These are phyloP conservation scores for Enteromius paludinosus DNA, from an alignment of 2,797 vertebrate species.

Conservation along the genomic window DNA sequence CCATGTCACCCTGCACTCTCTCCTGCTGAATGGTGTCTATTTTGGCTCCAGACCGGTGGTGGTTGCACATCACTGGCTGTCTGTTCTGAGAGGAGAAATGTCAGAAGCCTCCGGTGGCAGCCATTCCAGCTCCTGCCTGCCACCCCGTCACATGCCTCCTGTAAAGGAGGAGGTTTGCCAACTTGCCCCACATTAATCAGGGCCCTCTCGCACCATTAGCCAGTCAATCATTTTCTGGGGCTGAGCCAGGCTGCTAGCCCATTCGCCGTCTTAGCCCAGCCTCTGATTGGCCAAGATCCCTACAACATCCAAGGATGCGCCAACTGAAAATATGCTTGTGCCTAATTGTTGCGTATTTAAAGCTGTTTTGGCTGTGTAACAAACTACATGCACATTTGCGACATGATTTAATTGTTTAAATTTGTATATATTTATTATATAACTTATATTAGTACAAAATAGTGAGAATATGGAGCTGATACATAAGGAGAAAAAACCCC, in stretches of 20 bases:
- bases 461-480: no score
- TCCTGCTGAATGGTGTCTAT: constrained; percentile 59
- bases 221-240: constrained; percentile 62
- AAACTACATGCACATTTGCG: background rate
- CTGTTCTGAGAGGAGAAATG: constrained; percentile 60
- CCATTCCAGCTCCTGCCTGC: constrained; percentile 54
- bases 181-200: constrained; percentile 63
- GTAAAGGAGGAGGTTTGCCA: constrained; percentile 56
- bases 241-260: constrained; percentile 50
- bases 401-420: background rate
- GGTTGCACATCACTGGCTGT: constrained; percentile 61
- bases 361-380: background rate
- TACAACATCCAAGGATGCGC: constrained; percentile 31
- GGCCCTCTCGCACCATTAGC: constrained; percentile 58
- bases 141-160: constrained; percentile 57
- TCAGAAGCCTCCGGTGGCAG: constrained; percentile 59
- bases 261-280: constrained; percentile 40
- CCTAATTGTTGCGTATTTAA: constrained; percentile 13
- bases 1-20: constrained; percentile 38
- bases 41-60: constrained; percentile 57
- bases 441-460: no score
- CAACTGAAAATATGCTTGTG: constrained; percentile 40
- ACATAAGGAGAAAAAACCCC: no score
- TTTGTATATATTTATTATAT: background rate
- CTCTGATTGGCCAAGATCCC: constrained; percentile 52